These are phyloP conservation scores for Frankliniella fusca DNA, from an alignment of 2,888 invertebrate species.

Conservation along the genomic window DNA sequence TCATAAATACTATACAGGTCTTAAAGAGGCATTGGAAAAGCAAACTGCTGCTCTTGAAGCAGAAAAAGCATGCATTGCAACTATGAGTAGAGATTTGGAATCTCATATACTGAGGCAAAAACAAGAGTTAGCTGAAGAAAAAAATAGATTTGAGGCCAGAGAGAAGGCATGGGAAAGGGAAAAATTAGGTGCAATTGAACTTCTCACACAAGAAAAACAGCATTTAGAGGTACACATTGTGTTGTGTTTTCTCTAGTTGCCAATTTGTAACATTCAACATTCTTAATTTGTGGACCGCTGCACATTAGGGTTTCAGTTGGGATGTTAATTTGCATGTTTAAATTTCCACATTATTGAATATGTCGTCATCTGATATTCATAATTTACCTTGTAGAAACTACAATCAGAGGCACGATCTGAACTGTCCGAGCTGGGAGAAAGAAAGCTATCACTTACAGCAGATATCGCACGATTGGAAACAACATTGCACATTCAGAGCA, in stretches of 20 bases:
- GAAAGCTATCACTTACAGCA: not conserved
- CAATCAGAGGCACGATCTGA: not conserved
- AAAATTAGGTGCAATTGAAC: not conserved
- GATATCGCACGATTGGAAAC: not conserved
- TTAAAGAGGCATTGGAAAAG: not conserved
- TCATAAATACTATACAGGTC: not conserved
- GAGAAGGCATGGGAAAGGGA: slow-evolving; percentile 10
- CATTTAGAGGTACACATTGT: not conserved
- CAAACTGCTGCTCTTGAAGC: not conserved
- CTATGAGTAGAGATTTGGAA: not conserved
- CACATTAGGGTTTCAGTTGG: too few species aligned
- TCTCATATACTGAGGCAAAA: not conserved
- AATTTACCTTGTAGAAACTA: not conserved
- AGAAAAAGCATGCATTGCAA: not conserved
- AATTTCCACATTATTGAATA: not conserved
- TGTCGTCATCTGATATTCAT: not conserved
- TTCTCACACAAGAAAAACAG: not conserved
- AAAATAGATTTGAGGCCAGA: not conserved
- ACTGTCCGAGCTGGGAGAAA: not conserved
- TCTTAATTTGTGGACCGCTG: too few species aligned
- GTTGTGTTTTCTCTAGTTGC: not conserved
- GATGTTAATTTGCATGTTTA: not conserved
- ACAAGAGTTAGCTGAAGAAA: not conserved
- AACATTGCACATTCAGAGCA: not conserved
- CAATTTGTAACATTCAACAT: not conserved